Percentiles rank a stretch among this genome's conserved stretches.
phyloP scores from a whole-genome alignment of 1,140 invertebrate species.

The Drosophila funebris region DNA sequence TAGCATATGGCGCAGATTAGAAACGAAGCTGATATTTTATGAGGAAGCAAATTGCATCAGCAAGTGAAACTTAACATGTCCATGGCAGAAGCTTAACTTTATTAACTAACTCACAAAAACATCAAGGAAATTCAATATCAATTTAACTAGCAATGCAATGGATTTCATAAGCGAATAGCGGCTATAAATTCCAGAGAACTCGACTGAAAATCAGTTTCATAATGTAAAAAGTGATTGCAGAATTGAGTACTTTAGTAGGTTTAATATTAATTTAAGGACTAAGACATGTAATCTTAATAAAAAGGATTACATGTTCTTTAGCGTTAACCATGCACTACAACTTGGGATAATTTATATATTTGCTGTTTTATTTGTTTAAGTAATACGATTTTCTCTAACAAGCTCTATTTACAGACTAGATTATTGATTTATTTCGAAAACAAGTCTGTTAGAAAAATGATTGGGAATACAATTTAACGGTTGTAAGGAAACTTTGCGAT shows the following conservation, averaged over 20 bases:
- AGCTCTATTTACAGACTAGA: too few relatives aligned
- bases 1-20: constrained; percentile 73
- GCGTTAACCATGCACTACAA: too few relatives aligned
- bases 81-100: constrained; percentile 48
- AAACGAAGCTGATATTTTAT: constrained; percentile 58
- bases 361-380: too few relatives aligned
- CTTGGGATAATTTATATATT: too few relatives aligned
- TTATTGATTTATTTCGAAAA: too few relatives aligned
- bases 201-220: background rate
- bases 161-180: background rate
- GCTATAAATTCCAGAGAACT: background rate
- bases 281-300: too few relatives aligned
- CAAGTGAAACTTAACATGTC: constrained; percentile 39
- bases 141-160: background rate
- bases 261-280: background rate
- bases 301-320: too few relatives aligned
- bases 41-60: constrained; percentile 48
- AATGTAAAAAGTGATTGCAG: background rate
- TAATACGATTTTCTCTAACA: too few relatives aligned
- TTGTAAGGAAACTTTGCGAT: too few relatives aligned
- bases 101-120: constrained; percentile 31
- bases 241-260: too few relatives aligned
- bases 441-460: too few relatives aligned
- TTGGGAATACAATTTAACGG: too few relatives aligned
- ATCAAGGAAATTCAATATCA: constrained; percentile 10